Base-by-base conservation (phyloP, 2,888 invertebrate species). In the Caenorhabditis sp. region DNA sequence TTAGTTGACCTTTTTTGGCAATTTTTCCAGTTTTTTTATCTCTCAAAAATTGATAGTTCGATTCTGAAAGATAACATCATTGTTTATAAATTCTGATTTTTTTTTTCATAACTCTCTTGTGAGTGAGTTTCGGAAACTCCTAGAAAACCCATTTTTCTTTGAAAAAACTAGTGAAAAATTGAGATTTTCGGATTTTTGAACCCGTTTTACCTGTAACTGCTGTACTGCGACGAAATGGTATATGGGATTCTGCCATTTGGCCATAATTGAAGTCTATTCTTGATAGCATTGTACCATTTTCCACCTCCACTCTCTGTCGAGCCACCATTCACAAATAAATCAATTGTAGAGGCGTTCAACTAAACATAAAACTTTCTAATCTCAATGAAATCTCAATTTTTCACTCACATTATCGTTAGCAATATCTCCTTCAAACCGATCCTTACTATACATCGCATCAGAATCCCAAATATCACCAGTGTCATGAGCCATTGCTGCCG, bases 351-450 rank as follows among this genome's bases (percentile, higher is more conserved):
- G 1, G 84, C 81, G 58, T 86, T 86, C 26, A 86, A 62, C 84
- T 86, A 24, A 71, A 84, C 64, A 10, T 50, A 19, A 21, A 21
- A 6, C 6, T 17, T 43, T 43, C 2, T 43, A 14, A 14, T 31
- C 36, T 36, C 12, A 8, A 8, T 36, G 6, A 36, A 36, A 36
- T 23, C 53, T 17, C 53, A 51, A 19, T 4, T 23, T 23, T 53
- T 53, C 21, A 5, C 31, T 70, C 60, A 85, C 86, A 60, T 81
- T 79, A 14, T 83, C 83, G 61, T 87, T 87, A 21, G 86, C 85
- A 57, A 87, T 87, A 71, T 87, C 87, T 72, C 87, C 87, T 74
- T 87, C 86, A 64, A 87, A 87, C 43, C 79, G 67, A 37, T 82
- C 84, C 43, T 67, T 71, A 27, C 80, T 80, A 68, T 87, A 87